A percentile compares a stretch with the other conserved stretches of the same genome.
phyloP scores from a whole-genome alignment of 2,113 vertebrate genomes.

The Asarcornis scutulata region DNA sequence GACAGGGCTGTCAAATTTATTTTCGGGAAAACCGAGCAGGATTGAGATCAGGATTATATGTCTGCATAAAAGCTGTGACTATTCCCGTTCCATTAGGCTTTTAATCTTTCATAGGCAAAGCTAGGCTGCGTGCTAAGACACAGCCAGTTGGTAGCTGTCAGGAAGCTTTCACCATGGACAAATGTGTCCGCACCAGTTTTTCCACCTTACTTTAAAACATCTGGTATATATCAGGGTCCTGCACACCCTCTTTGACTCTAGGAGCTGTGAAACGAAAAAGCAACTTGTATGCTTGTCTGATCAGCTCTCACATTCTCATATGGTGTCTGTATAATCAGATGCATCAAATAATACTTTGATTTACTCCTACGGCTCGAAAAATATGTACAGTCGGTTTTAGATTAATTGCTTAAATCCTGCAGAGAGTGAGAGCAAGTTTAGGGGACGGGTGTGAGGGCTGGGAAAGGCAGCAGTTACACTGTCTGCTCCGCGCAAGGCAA shows the following conservation, averaged over 20 bases:
- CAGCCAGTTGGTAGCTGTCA: not conserved
- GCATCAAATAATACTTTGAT: conserved; percentile 57
- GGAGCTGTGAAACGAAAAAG: conserved; percentile 61
- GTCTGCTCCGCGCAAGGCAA: not conserved
- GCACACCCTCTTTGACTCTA: not conserved
- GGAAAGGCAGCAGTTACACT: not conserved
- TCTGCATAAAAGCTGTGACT: not conserved
- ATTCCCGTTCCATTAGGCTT: not conserved
- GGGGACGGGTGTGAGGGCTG: rapidly evolving
- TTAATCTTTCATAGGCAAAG: not conserved
- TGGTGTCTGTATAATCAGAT: conserved; percentile 47
- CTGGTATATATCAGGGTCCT: conserved; percentile 26
- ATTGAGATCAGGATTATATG: not conserved
- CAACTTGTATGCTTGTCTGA: conserved; percentile 58
- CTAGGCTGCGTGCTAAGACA: not conserved
- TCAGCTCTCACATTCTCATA: conserved; percentile 32
- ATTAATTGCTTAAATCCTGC: not conserved
- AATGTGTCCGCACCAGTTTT: conserved; percentile 6
- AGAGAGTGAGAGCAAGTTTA: not conserved
- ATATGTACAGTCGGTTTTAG: not conserved
- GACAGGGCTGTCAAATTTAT: not conserved
- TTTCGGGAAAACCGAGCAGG: not conserved
- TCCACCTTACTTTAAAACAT: conserved; percentile 42
- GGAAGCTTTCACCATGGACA: not conserved
- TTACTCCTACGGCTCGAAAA: conserved; percentile 49